Evolutionary conservation across 2,888 invertebrate genomes (phyloP), one percentile per base, ranked within the genome.

Genomic region (Euzetes globulus): DNA sequence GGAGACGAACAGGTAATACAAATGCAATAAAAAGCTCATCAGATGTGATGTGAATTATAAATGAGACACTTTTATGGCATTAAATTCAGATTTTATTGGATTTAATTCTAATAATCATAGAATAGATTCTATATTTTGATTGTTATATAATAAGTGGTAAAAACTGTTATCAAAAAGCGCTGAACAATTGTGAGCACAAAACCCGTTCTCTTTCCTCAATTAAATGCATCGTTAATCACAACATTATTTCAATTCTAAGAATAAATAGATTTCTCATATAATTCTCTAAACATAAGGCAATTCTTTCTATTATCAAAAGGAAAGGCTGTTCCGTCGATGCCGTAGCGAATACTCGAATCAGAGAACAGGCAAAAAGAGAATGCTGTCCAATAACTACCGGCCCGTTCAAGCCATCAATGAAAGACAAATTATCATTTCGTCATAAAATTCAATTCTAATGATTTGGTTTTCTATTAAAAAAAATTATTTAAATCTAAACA

Each of bases 331-430:
- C 17, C 45, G 70, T 0, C 25, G 27, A 25, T 25, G 47, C 47
- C 68, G 68, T 6, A 7, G 41, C n/a, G 68, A 68, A 41, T 17
- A 41, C 17, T 4, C 9, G 1, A 68, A 70, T 17, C 15, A 2
- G 25, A 70, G 22, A 6, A 70, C 45, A 13, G 70, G 70, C 17
- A 41, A 27, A 41, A 70, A 70, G 47, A 70, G 37, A 70, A n/a
- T 45, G 27, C 3, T 70, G 13, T 45, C 70, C n/a, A 70, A 70
- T 22, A 70, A 70, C 41, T 45, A 19, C 25, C 45, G 70, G 47
- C 70, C 70, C 45, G 25, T 70, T 70, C 70, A 70, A 27, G 70
- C 47, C 0, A 3, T 70, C 6, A 47, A 47, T 45, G 45, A 70
- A 45, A 70, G 70, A 70, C 41, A 45, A 47, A 19, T 70, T 5